A percentile compares a stretch with the other conserved stretches of the same genome.
Conservation (phyloP, 2,113 vertebrate genomes). For the Plectropomus leopardus region DNA sequence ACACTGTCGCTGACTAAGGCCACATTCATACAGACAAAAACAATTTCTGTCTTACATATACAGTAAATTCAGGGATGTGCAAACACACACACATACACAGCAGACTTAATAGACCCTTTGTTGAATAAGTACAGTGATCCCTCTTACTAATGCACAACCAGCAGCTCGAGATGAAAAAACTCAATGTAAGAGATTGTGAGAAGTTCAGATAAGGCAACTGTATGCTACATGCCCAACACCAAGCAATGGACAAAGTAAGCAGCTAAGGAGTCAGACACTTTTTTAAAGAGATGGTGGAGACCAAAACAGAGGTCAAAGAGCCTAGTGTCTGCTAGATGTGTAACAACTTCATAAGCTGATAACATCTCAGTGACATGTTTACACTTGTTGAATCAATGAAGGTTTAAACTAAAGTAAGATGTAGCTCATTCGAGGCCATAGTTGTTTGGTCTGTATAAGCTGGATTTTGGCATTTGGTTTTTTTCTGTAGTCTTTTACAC, state of each 20-base stretch:
- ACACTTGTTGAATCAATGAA: neutral
- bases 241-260: neutral
- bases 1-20: neutral
- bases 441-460: neutral
- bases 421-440: neutral
- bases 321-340: neutral
- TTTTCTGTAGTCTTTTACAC: neutral
- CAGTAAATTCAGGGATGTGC: neutral
- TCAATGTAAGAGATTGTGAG: too few relatives aligned
- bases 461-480: neutral
- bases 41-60: conserved; percentile 14
- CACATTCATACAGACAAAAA: neutral
- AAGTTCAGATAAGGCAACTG: too few relatives aligned
- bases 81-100: conserved; percentile 14
- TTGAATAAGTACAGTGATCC: conserved; percentile 2
- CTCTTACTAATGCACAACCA: neutral
- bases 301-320: neutral
- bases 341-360: neutral
- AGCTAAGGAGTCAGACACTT: neutral
- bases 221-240: neutral
- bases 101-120: conserved; percentile 22
- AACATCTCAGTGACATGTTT: neutral
- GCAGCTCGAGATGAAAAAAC: conserved; percentile 23
- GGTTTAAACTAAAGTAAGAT: neutral
- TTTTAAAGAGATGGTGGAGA: neutral